Base-by-base conservation (phyloP, 1,140 invertebrate genomes). In the Pissodes strobi region DNA sequence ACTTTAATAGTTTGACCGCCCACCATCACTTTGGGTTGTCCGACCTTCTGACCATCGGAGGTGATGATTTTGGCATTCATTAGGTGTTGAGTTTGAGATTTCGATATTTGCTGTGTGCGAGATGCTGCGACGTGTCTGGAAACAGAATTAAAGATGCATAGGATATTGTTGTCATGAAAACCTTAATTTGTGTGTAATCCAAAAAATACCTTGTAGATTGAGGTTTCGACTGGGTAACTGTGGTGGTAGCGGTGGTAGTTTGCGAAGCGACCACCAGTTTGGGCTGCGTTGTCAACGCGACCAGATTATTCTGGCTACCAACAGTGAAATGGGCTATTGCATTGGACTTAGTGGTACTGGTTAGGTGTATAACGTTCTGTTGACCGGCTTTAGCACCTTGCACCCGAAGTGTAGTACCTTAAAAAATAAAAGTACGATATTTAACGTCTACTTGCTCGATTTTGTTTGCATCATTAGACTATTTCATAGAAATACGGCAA, bases 301-400 rank as follows among this genome's bases (percentile, higher is more conserved):
- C 75, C 43, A 81, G 75, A 70, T 77, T 81, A 55, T 78, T 78
- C 72, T 80, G 79, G 9, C 79, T 77, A 10, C 78, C 79, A 19
- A 80, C 79, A 15, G 81, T 72, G 68, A 79, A 79, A 64, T 80
- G 79, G 62, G 78, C 68, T 2, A 82, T 70, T 6, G 67, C 27
- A 41, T 71, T 73, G 25, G 77, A 67, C 49, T 78, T 69, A 45
- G 71, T 37, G 6, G 69, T 53, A 9, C 70, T 62, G 0, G 75
- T 73, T 25, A 80, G 66, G 67, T 80, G 79, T 6, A 81, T 80
- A 4, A 78, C 69, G 68, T 78, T 80, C 18, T 74, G 64, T 56
- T 78, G 76, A 5, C 76, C 76, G 23, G 74, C 66, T 72, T 80
- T 82, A 12, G 74, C 71, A 12, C 77, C 76, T 15, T 79, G 75